A percentile compares a stretch with the other conserved stretches of the same genome.
Conservation (phyloP, 2,113 vertebrate species). For the Poicephalus gulielmi region DNA sequence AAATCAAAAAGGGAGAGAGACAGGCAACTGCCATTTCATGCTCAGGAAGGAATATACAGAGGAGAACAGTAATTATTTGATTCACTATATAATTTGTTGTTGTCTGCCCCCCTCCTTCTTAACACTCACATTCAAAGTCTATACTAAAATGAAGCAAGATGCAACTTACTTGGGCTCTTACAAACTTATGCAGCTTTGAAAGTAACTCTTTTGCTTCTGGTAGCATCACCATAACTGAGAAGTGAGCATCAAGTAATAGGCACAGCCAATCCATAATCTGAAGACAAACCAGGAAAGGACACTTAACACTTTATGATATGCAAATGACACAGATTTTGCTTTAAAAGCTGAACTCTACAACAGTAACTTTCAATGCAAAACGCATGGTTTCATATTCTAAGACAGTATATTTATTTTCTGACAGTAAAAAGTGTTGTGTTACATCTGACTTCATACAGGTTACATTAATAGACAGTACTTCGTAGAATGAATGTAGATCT, state of each 20-base stretch:
- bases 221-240: conserved; percentile 90
- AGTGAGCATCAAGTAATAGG: conserved; percentile 91
- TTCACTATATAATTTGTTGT: not conserved
- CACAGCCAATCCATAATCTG: conserved; percentile 97
- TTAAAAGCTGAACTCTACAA: not conserved
- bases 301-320: not conserved
- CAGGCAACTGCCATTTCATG: not conserved
- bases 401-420: not conserved
- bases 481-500: not conserved
- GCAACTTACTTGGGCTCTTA: conserved; percentile 86
- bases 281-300: not conserved
- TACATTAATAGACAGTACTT: not conserved
- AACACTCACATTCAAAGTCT: not conserved
- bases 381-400: not conserved
- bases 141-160: not conserved
- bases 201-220: conserved; percentile 87
- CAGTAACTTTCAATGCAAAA: not conserved
- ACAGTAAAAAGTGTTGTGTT: not conserved
- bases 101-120: not conserved
- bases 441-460: not conserved
- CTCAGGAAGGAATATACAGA: not conserved
- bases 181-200: conserved; percentile 84
- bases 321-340: not conserved
- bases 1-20: not conserved
- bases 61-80: not conserved